Percentiles rank a stretch among this genome's conserved stretches.
Conservation (phyloP, 2,113 vertebrate species). For the Maccullochella peelii region DNA sequence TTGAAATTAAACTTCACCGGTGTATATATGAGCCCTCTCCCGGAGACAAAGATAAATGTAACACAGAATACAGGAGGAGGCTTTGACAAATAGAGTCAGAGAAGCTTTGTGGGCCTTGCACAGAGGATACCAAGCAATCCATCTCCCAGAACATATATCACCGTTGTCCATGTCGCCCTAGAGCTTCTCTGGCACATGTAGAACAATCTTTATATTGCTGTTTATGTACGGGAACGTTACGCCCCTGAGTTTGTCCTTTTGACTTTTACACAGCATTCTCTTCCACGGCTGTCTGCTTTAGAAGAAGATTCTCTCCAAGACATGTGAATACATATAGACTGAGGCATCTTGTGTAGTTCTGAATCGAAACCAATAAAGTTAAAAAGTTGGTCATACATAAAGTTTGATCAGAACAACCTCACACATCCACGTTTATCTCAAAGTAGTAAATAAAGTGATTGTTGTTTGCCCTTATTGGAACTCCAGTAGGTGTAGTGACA, state of each 20-base stretch:
- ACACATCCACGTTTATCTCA: neutral
- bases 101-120: conserved; percentile 63
- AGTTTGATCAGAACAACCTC: neutral
- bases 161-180: conserved; percentile 59
- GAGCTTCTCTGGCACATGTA: conserved; percentile 65
- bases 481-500: neutral
- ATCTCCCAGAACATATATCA: conserved; percentile 79
- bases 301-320: neutral
- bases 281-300: conserved; percentile 3
- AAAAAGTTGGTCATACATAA: neutral
- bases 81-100: conserved; percentile 78
- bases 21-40: conserved; percentile 38
- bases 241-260: conserved; percentile 63
- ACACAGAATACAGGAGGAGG: conserved; percentile 54
- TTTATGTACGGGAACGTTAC: conserved; percentile 53
- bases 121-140: conserved; percentile 71
- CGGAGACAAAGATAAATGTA: conserved; percentile 69
- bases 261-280: conserved; percentile 44
- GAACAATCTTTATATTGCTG: conserved; percentile 73
- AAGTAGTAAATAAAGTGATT: neutral
- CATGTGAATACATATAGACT: neutral
- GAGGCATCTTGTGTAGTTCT: neutral
- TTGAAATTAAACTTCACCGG: conserved; percentile 59
- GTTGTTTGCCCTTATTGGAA: neutral
- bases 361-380: neutral